Evolutionary conservation across 2,888 invertebrate species (phyloP).

Genomic region (Leistus spinibarbis): DNA sequence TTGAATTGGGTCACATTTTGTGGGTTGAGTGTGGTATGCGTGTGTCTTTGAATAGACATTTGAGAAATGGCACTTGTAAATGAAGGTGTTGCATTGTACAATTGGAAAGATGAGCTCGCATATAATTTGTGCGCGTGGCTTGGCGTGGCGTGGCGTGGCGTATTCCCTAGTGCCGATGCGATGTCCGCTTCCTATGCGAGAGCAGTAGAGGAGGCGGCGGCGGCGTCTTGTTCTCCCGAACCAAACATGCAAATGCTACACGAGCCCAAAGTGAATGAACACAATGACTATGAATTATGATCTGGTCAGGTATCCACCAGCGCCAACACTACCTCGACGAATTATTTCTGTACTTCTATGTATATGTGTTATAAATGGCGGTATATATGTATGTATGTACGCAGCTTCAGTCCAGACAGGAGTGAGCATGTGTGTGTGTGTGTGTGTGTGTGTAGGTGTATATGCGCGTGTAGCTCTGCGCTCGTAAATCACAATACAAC

Average conservation of each 20-base stretch:
- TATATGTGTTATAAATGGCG: neutral
- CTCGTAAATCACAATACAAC: slow-evolving; percentile 37
- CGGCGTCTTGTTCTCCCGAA: slow-evolving; percentile 20
- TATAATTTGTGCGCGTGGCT: neutral
- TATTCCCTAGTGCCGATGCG: neutral
- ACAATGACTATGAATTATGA: slow-evolving; percentile 29
- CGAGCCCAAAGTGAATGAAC: slow-evolving; percentile 13
- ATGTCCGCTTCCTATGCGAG: neutral
- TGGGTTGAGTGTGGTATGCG: no score
- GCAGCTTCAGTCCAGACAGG: neutral
- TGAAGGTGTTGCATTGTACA: neutral
- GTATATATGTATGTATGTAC: neutral
- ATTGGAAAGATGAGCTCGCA: neutral
- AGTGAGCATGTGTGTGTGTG: slow-evolving; percentile 9
- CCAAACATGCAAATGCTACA: slow-evolving; percentile 28
- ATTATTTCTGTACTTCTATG: neutral
- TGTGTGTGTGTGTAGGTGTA: neutral
- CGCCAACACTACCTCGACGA: neutral
- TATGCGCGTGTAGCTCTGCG: neutral
- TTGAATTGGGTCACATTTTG: neutral
- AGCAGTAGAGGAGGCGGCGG: no score
- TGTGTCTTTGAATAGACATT: neutral
- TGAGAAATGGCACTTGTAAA: neutral
- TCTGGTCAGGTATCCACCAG: slow-evolving; percentile 17
- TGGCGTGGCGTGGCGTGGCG: no score